These are phyloP conservation scores for Petrocephalus schoutedeni DNA, from an alignment of 2,797 vertebrate genomes.

Conservation along the genomic window DNA sequence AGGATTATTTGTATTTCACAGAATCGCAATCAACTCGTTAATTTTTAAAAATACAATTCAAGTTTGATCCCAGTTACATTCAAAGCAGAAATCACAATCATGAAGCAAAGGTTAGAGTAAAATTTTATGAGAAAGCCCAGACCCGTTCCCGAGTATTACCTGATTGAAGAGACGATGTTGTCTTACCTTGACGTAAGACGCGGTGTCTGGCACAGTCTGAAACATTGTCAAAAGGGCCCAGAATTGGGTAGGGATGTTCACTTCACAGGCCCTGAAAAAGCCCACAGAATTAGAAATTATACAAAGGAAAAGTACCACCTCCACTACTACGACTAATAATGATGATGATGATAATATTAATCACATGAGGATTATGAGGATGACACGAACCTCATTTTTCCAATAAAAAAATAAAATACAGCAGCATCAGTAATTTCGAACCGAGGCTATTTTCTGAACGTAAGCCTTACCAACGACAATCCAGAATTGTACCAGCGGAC, in stretches of 20 bases:
- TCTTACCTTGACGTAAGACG: conserved; percentile 99
- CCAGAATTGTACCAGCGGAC: not conserved
- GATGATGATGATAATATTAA: not conserved
- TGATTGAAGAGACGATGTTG: conserved; percentile 70
- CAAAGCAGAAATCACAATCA: not conserved
- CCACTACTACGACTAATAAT: not conserved
- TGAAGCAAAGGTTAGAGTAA: not conserved
- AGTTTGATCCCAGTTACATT: not conserved
- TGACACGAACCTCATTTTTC: not conserved
- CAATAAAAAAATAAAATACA: not conserved
- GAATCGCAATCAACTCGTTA: not conserved
- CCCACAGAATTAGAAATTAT: not conserved
- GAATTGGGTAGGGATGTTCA: conserved; percentile 38
- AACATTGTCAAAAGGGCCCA: conserved; percentile 76
- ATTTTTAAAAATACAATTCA: not conserved
- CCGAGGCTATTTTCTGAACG: not conserved
- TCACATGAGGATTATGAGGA: not conserved
- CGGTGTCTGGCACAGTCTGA: conserved; percentile 92
- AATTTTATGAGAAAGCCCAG: not conserved
- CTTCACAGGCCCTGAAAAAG: conserved; percentile 28
- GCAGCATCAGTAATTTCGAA: not conserved
- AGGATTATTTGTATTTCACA: too few species aligned
- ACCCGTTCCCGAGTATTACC: conserved; percentile 60
- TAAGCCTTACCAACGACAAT: not conserved
- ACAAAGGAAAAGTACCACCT: not conserved